Percentiles rank a stretch among this genome's conserved stretches.
Evolutionary conservation across 2,888 invertebrate species (phyloP).

Genomic region (Caenorhabditis wallacei): DNA sequence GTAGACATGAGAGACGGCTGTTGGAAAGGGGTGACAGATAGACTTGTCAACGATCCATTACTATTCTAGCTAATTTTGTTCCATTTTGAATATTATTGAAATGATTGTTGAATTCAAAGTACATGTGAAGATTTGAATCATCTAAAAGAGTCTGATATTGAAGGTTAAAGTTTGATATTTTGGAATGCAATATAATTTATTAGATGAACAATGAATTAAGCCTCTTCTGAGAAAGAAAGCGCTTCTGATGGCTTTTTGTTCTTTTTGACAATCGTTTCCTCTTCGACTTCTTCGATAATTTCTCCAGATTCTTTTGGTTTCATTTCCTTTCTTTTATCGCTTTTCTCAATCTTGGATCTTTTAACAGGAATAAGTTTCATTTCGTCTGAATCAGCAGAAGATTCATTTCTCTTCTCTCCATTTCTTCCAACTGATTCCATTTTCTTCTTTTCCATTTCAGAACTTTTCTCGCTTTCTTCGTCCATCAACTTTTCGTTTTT

Average conservation of each 20-base stretch:
- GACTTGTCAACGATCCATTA: too few relatives aligned
- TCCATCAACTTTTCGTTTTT: background rate
- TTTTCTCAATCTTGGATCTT: background rate
- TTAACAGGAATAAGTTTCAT: background rate
- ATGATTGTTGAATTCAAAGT: too few relatives aligned
- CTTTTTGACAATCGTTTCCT: constrained; percentile 26
- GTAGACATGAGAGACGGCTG: constrained; percentile 16
- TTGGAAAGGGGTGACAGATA: background rate
- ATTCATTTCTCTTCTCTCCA: background rate
- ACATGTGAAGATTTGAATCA: too few relatives aligned
- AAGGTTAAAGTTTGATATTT: too few relatives aligned
- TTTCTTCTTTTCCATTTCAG: background rate
- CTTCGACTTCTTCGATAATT: constrained; percentile 16
- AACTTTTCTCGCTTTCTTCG: background rate
- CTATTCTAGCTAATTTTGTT: too few relatives aligned
- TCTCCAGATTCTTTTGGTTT: background rate
- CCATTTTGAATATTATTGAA: too few relatives aligned
- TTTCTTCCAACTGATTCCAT: background rate
- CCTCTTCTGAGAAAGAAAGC: background rate
- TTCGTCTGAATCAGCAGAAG: too few relatives aligned
- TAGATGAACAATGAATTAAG: background rate
- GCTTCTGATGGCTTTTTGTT: background rate
- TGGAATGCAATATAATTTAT: too few relatives aligned
- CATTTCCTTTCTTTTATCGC: background rate
- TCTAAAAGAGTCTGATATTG: too few relatives aligned